These are phyloP conservation scores for Atopsyche davidsoni DNA, from an alignment of 1,140 invertebrate species.

Conservation along the genomic window DNA sequence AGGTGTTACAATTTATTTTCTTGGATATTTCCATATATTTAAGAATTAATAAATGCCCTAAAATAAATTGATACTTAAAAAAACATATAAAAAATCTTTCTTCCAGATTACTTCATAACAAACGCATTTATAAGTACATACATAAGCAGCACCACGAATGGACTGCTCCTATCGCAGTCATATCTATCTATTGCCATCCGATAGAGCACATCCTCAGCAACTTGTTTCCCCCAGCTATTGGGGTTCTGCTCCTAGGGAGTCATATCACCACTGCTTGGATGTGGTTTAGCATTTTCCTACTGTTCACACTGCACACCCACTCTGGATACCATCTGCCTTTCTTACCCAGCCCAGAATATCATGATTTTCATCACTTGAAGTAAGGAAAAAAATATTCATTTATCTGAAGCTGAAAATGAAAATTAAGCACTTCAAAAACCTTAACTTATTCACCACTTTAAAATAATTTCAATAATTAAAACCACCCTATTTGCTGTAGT, in stretches of 20 bases:
- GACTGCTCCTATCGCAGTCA: conserved; percentile 79
- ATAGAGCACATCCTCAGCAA: conserved; percentile 82
- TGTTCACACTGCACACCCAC: conserved; percentile 79
- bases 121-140: conserved; percentile 71
- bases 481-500: no score
- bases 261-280: conserved; percentile 79
- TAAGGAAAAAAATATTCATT: conserved; percentile 42
- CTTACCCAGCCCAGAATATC: conserved; percentile 82
- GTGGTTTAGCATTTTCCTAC: conserved; percentile 74
- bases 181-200: conserved; percentile 82
- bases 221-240: conserved; percentile 70
- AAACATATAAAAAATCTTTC: background rate
- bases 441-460: no score
- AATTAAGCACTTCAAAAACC: no score
- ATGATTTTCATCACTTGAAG: conserved; percentile 89
- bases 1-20: no score
- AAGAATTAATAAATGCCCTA: background rate
- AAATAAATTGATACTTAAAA: conserved; percentile 7
- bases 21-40: no score
- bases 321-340: conserved; percentile 87
- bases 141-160: conserved; percentile 85
- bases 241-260: conserved; percentile 73
- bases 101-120: conserved; percentile 66
- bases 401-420: no score
- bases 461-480: no score